Conservation (phyloP, 2,888 invertebrate species). For the Microdon myrmicae region DNA sequence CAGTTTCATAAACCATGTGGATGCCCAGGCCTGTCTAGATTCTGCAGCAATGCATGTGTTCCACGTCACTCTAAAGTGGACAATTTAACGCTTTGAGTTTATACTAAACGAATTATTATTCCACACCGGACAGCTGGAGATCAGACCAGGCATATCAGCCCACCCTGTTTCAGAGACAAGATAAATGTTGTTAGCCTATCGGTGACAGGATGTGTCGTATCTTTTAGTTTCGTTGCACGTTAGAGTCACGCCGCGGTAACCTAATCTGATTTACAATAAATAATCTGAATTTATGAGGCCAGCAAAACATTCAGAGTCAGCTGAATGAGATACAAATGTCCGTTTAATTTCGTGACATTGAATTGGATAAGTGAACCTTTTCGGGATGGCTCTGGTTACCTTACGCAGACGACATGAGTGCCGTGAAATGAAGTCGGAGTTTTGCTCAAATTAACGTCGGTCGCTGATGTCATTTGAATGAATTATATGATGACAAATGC, state of each 20-base stretch:
- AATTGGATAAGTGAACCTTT: constrained; percentile 15
- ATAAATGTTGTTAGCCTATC: constrained; percentile 37
- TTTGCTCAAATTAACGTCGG: no score
- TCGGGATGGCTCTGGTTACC: not conserved
- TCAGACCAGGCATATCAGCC: constrained; percentile 1
- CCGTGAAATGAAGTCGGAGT: no score
- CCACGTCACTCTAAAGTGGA: constrained; percentile 17
- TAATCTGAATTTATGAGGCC: constrained; percentile 51
- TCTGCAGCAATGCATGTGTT: constrained; percentile 7
- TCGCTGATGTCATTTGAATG: no score
- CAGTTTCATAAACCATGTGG: constrained; percentile 31
- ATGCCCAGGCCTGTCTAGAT: constrained; percentile 24
- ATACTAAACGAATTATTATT: constrained; percentile 39
- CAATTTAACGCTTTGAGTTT: constrained; percentile 37
- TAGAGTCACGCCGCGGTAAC: constrained; percentile 56
- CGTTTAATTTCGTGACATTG: constrained; percentile 30
- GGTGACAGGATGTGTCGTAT: constrained; percentile 50
- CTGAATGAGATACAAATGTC: constrained; percentile 25
- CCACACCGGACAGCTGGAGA: constrained; percentile 9
- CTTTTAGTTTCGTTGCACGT: constrained; percentile 46
- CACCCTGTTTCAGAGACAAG: constrained; percentile 25
- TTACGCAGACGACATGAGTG: no score
- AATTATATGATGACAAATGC: no score
- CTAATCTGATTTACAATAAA: constrained; percentile 65
- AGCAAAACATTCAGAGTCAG: constrained; percentile 24